A percentile compares a stretch with the other conserved stretches of the same genome.
Conservation (phyloP, 2,888 invertebrate species). For the Caenorhabditis sinica region DNA sequence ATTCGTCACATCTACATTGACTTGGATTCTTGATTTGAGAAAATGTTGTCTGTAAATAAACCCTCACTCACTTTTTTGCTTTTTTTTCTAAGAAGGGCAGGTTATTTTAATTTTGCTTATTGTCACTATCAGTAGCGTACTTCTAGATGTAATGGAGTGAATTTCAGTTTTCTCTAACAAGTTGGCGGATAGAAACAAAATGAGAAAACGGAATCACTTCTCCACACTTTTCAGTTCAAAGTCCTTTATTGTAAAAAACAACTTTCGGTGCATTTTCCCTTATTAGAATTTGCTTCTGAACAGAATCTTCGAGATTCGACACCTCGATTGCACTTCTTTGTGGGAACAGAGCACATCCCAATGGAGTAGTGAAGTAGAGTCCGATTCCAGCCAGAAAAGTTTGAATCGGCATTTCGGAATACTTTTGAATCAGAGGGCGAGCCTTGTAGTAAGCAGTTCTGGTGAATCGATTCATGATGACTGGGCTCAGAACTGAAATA, state of each 20-base stretch:
- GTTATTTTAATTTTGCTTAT: not conserved
- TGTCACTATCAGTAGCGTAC: too few species aligned
- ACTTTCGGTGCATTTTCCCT: slow-evolving; percentile 86
- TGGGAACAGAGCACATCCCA: slow-evolving; percentile 95
- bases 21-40: slow-evolving; percentile 6
- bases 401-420: slow-evolving; percentile 72
- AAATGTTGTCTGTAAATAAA: slow-evolving; percentile 14
- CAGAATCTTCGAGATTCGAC: slow-evolving; percentile 87
- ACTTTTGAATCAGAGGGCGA: slow-evolving; percentile 55
- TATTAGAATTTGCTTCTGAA: slow-evolving; percentile 87
- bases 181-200: not conserved
- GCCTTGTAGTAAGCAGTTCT: slow-evolving; percentile 85
- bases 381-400: slow-evolving; percentile 84
- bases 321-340: slow-evolving; percentile 88
- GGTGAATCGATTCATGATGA: slow-evolving; percentile 91
- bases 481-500: slow-evolving; percentile 89
- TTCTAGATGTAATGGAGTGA: too few species aligned
- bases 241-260: slow-evolving; percentile 94
- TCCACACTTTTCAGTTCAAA: slow-evolving; percentile 85
- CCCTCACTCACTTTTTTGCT: not conserved
- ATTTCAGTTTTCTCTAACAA: too few species aligned
- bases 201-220: too few species aligned
- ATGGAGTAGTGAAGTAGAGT: slow-evolving; percentile 94
- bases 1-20: slow-evolving; percentile 43
- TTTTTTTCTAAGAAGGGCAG: not conserved